Evolutionary conservation across 2,797 vertebrate species (phyloP).

Genomic region (Uromys caudimaculatus): DNA sequence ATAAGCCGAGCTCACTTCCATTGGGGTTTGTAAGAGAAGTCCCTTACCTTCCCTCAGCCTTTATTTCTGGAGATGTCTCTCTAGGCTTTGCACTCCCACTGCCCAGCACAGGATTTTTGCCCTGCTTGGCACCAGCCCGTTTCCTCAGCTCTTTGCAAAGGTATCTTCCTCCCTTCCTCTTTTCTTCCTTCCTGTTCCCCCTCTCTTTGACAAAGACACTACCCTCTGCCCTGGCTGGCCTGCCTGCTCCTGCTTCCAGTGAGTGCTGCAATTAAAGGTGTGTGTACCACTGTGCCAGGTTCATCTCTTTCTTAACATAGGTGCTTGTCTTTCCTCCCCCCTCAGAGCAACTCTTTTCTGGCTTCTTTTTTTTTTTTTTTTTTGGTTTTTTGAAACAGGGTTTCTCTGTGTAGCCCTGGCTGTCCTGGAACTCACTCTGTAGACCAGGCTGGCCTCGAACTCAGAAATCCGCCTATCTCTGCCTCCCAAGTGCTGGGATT

Average conservation of each 20-base stretch:
- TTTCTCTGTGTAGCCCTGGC: no score
- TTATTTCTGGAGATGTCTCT: not conserved
- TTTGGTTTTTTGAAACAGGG: no score
- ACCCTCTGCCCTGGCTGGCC: not conserved
- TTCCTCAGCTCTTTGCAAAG: not conserved
- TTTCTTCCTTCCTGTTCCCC: not conserved
- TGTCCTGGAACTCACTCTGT: no score
- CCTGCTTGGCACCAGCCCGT: not conserved
- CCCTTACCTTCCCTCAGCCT: not conserved
- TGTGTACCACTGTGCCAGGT: not conserved
- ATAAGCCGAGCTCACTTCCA: not conserved
- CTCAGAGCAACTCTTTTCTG: slow-evolving; percentile 16
- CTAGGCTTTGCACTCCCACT: not conserved
- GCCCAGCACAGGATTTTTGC: not conserved
- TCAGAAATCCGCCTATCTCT: no score
- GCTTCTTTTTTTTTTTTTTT: no score
- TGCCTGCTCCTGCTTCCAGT: no score
- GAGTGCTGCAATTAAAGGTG: not conserved
- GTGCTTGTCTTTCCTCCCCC: not conserved
- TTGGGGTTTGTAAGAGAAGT: not conserved
- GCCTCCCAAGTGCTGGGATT: no score
- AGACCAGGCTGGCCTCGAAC: no score
- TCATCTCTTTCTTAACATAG: not conserved
- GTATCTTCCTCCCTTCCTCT: not conserved
- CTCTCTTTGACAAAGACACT: not conserved